Base-by-base conservation (phyloP, 2,797 vertebrate genomes). In the Scomberomorus guttatus region DNA sequence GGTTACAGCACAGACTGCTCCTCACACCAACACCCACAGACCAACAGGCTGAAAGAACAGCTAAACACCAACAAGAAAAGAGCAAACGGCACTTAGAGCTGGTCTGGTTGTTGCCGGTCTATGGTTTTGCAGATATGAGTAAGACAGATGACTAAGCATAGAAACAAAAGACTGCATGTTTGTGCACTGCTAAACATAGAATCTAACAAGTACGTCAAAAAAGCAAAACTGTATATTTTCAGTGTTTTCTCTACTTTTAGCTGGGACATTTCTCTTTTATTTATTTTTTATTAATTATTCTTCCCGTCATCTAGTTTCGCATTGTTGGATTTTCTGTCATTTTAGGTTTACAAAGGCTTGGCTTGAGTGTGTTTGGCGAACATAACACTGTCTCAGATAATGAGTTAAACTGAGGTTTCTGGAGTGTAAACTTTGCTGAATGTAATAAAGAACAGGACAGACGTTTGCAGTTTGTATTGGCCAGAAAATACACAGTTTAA, bases 1-100 rank as follows among this genome's bases (percentile, higher is more conserved):
- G 37, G 72, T 71, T 66, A 25, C 76, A 59, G 87, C 72, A 82
- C 86, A 79, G 75, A 76, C 86, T 75, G 87, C 84, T 91, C 86
- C 75, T 92, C 84, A 81, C 91, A 90, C 89, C 81, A 73, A 90
- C 92, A 77, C 92, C 92, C 92, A 93, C 92, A 66, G 64, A 85
- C 83, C 83, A 87, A 75, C 83, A 72, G 85, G 74, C 76, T 64
- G 80, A 50, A 24, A 51, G 76, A 81, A 64, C 42, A 68, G 72
- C 77, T 73, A 62, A 82, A 73, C 78, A 72, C 57, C 42, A 63
- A 77, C 70, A 77, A 82, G 77, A 92, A 90, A 90, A 90, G 87
- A 89, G 86, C 87, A 89, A 89, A 85, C 72, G 73, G 72, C 81
- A 78, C 72, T 80, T 39, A 71, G 52, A 81, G 83, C 64, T 75